These are phyloP conservation scores for Drosophila busckii DNA, from an alignment of 1,140 invertebrate species.

Conservation along the genomic window DNA sequence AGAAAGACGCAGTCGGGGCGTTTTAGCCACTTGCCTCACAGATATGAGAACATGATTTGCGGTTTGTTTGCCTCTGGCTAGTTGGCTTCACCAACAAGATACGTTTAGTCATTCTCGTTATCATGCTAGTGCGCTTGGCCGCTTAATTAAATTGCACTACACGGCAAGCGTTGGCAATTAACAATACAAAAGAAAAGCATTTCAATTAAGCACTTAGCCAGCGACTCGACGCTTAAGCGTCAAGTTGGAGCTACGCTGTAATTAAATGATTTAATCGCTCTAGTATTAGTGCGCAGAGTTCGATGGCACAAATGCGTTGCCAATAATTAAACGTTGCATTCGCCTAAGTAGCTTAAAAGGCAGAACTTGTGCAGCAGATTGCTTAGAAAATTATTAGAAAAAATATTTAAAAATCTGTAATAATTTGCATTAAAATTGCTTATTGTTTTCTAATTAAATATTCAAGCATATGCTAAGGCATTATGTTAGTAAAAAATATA, in stretches of 20 bases:
- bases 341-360: too few relatives aligned
- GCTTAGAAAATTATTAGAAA: too few relatives aligned
- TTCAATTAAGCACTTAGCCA: slow-evolving; percentile 30
- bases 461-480: too few relatives aligned
- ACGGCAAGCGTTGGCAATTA: slow-evolving; percentile 11
- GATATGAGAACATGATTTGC: slow-evolving; percentile 35
- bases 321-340: too few relatives aligned
- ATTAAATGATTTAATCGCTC: slow-evolving; percentile 30
- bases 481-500: too few relatives aligned
- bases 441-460: too few relatives aligned
- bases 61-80: slow-evolving; percentile 8
- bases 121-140: slow-evolving; percentile 30
- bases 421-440: too few relatives aligned
- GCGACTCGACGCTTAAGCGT: not conserved
- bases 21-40: too few relatives aligned
- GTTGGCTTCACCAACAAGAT: slow-evolving; percentile 9
- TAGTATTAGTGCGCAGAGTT: too few relatives aligned
- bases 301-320: too few relatives aligned
- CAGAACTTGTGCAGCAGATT: too few relatives aligned
- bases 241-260: slow-evolving; percentile 15
- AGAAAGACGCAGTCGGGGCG: not conserved
- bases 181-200: slow-evolving; percentile 38
- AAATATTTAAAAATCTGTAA: too few relatives aligned
- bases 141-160: slow-evolving; percentile 48
- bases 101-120: slow-evolving; percentile 25